These are phyloP conservation scores for Urophycis tenuis DNA, from an alignment of 2,797 vertebrate species.

Conservation along the genomic window DNA sequence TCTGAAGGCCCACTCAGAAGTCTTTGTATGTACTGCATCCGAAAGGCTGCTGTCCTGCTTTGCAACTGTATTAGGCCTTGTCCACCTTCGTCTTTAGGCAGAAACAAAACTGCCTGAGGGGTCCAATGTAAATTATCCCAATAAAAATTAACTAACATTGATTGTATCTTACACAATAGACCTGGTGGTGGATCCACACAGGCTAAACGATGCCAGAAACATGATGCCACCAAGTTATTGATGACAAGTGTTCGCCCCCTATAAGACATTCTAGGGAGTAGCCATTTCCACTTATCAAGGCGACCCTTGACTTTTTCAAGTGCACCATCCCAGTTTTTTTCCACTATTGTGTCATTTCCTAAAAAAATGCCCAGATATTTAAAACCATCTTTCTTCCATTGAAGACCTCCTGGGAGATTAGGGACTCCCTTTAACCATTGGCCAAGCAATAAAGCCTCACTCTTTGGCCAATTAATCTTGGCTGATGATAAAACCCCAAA, in stretches of 20 bases:
- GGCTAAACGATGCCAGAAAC: constrained; percentile 11
- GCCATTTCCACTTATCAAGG: constrained; percentile 3
- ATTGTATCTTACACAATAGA: neutral
- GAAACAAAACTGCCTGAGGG: neutral
- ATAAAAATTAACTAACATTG: neutral
- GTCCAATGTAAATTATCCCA: neutral
- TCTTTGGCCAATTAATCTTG: constrained; percentile 12
- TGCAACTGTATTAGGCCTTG: neutral
- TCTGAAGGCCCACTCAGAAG: neutral
- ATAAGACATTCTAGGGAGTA: constrained; percentile 11
- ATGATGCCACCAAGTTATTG: constrained; percentile 23
- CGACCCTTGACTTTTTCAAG: neutral
- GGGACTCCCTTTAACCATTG: neutral
- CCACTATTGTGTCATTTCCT: neutral
- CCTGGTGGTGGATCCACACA: neutral
- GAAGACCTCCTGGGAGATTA: too few species aligned
- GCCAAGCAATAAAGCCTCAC: neutral
- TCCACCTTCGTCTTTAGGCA: neutral
- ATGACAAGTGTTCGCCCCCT: constrained; percentile 1
- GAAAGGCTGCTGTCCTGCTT: neutral
- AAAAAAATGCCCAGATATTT: constrained; percentile 14
- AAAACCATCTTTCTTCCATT: neutral
- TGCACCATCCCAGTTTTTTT: neutral
- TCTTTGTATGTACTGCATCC: neutral
- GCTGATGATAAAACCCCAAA: too few species aligned